Percentiles rank a stretch among this genome's conserved stretches.
Conservation (phyloP, 2,888 invertebrate genomes). For the Meta bourneti region DNA sequence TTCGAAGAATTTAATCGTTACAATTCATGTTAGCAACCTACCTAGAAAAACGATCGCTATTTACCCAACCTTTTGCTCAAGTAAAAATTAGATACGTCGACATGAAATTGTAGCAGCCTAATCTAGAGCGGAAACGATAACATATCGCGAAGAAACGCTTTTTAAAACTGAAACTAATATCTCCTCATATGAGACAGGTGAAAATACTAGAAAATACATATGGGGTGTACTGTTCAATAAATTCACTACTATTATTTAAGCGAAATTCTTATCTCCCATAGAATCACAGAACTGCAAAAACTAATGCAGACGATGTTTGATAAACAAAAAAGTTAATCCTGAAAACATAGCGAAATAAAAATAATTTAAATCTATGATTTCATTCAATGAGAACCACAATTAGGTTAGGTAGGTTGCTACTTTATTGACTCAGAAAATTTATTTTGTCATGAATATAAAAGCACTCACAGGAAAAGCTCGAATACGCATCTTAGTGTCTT, state of each 20-base stretch:
- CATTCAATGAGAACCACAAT: conserved; percentile 16
- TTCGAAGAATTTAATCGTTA: too few species aligned
- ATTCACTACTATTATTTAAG: background rate
- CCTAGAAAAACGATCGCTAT: too few species aligned
- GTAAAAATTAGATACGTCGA: too few species aligned
- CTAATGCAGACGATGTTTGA: background rate
- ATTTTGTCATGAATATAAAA: conserved; percentile 32
- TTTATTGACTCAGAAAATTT: conserved; percentile 13
- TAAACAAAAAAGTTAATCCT: background rate
- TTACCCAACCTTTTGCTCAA: too few species aligned
- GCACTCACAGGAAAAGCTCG: conserved; percentile 82
- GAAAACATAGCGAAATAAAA: background rate
- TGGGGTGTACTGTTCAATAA: background rate
- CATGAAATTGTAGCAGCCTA: too few species aligned
- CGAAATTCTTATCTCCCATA: background rate
- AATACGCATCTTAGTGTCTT: conserved; percentile 82
- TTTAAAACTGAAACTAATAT: too few species aligned
- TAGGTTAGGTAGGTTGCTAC: conserved; percentile 29
- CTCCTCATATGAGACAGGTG: too few species aligned
- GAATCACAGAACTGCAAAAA: background rate
- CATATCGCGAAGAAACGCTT: too few species aligned
- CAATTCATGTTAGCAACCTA: too few species aligned
- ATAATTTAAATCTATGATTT: background rate
- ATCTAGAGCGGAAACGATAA: too few species aligned
- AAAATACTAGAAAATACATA: too few species aligned